Conservation (phyloP, 2,797 vertebrate species). For the Danio kyathit region DNA sequence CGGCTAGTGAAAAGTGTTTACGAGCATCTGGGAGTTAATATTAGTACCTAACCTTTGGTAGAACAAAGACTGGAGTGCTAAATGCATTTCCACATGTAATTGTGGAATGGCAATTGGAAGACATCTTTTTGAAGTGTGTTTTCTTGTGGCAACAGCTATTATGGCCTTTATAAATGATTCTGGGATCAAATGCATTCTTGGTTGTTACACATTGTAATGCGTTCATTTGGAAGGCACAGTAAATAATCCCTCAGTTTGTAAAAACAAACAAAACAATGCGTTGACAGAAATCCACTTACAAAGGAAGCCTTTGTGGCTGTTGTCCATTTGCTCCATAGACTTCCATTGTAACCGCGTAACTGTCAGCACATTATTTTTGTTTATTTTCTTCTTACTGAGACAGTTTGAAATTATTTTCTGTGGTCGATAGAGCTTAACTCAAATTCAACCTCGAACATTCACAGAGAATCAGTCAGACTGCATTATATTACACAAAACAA, state of each 20-base stretch:
- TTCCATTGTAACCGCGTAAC: constrained; percentile 1
- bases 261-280: constrained; percentile 28
- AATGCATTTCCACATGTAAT: neutral
- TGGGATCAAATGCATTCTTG: constrained; percentile 12
- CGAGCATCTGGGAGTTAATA: neutral
- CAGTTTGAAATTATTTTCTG: constrained; percentile 9
- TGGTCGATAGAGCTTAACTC: neutral
- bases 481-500: neutral
- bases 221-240: constrained; percentile 6
- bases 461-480: neutral
- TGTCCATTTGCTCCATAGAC: neutral
- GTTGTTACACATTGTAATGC: neutral
- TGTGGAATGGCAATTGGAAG: neutral
- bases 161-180: constrained; percentile 23
- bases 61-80: neutral
- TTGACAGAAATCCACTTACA: constrained; percentile 30
- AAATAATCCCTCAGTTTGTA: constrained; percentile 27
- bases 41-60: neutral
- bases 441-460: neutral
- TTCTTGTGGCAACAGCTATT: neutral
- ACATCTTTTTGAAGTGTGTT: neutral
- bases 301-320: constrained; percentile 19
- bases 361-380: neutral
- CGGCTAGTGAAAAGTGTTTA: neutral
- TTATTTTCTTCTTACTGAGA: constrained; percentile 10